Evolutionary conservation across 2,113 vertebrate genomes (phyloP).

Genomic region (Caranx ignobilis): DNA sequence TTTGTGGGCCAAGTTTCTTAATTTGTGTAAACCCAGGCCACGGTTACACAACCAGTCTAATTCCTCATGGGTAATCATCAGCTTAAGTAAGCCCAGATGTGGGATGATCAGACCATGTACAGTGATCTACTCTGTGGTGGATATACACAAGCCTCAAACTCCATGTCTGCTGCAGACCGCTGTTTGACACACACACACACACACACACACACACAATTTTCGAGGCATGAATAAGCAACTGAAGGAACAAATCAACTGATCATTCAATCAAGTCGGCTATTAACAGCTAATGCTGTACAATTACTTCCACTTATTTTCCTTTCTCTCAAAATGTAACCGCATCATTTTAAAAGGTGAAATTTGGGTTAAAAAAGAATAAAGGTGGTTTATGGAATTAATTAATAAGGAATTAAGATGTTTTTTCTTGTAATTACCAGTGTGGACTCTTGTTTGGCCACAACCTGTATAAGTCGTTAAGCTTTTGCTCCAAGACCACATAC

Average conservation of each 20-base stretch:
- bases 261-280: background rate
- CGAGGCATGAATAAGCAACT: background rate
- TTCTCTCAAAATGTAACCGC: background rate
- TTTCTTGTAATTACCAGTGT: background rate
- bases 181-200: background rate
- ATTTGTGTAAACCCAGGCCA: conserved; percentile 69
- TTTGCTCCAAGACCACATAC: background rate
- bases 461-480: background rate
- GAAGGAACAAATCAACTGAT: background rate
- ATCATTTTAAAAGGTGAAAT: background rate
- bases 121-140: conserved; percentile 36
- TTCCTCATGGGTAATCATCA: conserved; percentile 51
- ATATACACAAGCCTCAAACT: conserved; percentile 38
- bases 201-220: background rate
- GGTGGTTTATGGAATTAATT: background rate
- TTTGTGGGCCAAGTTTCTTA: conserved; percentile 51
- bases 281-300: background rate
- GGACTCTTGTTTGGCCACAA: background rate
- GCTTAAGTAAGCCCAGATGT: conserved; percentile 74
- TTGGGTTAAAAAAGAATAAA: background rate
- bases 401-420: background rate
- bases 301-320: background rate
- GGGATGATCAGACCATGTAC: conserved; percentile 46
- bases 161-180: conserved; percentile 10
- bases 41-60: conserved; percentile 63